Percentiles rank a stretch among this genome's conserved stretches.
Evolutionary conservation across 2,797 vertebrate species (phyloP).

Genomic region (Columba guinea): DNA sequence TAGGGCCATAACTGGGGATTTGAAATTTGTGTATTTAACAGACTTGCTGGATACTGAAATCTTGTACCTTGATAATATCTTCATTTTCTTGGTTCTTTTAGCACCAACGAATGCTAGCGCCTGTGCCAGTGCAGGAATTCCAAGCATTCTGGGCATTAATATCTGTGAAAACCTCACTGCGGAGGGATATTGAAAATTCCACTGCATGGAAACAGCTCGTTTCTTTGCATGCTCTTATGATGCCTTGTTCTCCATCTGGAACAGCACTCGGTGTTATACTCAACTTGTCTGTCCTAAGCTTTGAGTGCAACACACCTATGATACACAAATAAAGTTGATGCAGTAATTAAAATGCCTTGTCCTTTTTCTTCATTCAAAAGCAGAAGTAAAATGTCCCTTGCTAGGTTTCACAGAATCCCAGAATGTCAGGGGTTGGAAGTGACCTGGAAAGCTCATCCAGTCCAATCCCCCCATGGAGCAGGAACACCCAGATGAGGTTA

Average conservation of each 20-base stretch:
- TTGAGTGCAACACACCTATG: background rate
- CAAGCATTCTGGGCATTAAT: conserved; percentile 65
- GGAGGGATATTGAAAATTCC: background rate
- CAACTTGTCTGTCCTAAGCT: background rate
- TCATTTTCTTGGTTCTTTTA: background rate
- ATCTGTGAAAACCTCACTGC: conserved; percentile 24
- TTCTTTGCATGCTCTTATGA: background rate
- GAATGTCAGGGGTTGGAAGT: too few species aligned
- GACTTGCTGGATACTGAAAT: background rate
- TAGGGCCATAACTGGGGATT: fast-evolving
- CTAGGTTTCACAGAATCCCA: background rate
- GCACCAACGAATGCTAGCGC: fast-evolving
- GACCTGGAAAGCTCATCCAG: too few species aligned
- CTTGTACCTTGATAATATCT: background rate
- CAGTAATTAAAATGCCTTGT: background rate
- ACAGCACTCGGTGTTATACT: background rate
- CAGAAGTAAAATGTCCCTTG: background rate
- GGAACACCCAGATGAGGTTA: too few species aligned
- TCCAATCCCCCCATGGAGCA: too few species aligned
- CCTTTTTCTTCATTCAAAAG: background rate
- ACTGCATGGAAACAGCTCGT: background rate
- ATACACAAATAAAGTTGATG: conserved; percentile 48
- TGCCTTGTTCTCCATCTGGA: background rate
- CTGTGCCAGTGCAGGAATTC: conserved; percentile 65
- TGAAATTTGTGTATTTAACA: background rate